A percentile compares a stretch with the other conserved stretches of the same genome.
These are phyloP conservation scores for Uria aalge DNA, from an alignment of 2,113 vertebrate genomes.

Conservation along the genomic window DNA sequence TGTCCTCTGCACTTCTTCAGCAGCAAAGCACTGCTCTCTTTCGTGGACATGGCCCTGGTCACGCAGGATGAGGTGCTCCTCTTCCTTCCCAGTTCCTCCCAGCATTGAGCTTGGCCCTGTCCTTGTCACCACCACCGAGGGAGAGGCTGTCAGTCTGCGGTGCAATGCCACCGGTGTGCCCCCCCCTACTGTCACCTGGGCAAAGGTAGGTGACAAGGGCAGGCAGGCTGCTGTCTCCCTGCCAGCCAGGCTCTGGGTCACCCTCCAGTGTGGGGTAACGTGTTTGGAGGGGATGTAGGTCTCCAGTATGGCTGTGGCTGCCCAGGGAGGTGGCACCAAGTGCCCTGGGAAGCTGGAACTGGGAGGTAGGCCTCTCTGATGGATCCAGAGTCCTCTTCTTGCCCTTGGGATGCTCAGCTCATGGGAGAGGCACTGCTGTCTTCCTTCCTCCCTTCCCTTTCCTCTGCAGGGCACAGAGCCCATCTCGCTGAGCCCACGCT, in stretches of 20 bases:
- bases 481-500: slow-evolving; percentile 28
- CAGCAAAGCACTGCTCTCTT: neutral
- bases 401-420: neutral
- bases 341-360: neutral
- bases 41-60: accelerated
- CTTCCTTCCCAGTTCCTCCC: slow-evolving; percentile 81
- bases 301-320: neutral
- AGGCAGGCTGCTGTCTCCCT: neutral
- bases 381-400: neutral
- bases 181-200: slow-evolving; percentile 81
- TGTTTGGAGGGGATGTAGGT: neutral
- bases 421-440: neutral
- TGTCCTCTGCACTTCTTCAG: neutral
- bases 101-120: slow-evolving; percentile 80
- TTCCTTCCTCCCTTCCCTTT: neutral
- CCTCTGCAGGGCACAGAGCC: slow-evolving; percentile 73
- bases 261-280: accelerated
- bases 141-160: slow-evolving; percentile 72
- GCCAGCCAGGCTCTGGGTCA: neutral
- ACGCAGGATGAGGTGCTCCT: neutral
- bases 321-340: neutral
- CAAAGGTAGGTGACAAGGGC: slow-evolving; percentile 77
- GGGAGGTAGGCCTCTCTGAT: neutral
- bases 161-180: slow-evolving; percentile 83
- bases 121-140: slow-evolving; percentile 82